Base-by-base conservation (phyloP, 2,888 invertebrate genomes). In the Dryobota labecula region DNA sequence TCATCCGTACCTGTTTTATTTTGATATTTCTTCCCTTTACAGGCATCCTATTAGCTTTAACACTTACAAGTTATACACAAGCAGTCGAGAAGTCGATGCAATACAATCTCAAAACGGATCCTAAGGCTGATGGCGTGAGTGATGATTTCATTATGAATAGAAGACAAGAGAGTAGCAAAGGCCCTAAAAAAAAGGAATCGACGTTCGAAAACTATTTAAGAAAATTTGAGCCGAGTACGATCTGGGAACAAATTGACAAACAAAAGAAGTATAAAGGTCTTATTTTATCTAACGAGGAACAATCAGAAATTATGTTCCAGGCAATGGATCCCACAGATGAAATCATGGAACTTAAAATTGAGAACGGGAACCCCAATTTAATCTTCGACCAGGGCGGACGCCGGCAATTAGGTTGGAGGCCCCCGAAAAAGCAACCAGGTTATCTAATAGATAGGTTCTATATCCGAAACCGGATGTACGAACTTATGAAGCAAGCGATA, bases 401-500 rank as follows among this genome's bases (percentile, higher is more conserved):
- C 45, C 84, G 89, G 2, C 2, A 38, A 0, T 0, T 1, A 0
- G 24, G 20, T 33, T 91, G 88, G 89, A 70, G 7, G 3, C 88
- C 88, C 0, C 75, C 83, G 9, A 0, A 1, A 20, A 0, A 2
- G 0, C 7, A 5, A 3, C 0, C 0, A 0, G 5, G 73, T n/a
- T 15, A 24, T 6, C 0, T 0, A 0, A 27, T 43, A 0, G 92
- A 92, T 54, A 27, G 2, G 0, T 91, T 85, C 63, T 73, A 71
- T 18, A 7, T 88, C 0, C 86, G 89, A 47, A 75, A 68, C 1
- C 84, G 94, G 18, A 9, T 94, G 0, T 83, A 86, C 9, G 93
- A 93, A 36, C 75, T 94, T 9, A 93, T 93, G 89, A 92, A 91
- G 57, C 93, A 92, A 58, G 88, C 90, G 0, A 90, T 94, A 15